Base-by-base conservation (phyloP, 2,888 invertebrate genomes). In the Cheilosia pagana region DNA sequence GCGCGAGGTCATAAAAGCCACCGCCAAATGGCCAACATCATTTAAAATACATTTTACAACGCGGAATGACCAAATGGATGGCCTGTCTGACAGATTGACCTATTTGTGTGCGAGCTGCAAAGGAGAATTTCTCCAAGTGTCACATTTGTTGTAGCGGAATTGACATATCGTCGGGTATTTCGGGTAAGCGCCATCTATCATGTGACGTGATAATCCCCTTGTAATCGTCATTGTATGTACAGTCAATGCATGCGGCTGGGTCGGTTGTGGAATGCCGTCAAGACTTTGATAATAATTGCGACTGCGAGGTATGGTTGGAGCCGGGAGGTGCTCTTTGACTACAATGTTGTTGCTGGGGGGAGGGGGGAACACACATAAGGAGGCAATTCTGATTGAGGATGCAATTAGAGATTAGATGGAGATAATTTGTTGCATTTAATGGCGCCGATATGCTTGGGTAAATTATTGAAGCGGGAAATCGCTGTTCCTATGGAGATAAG, bases 371-470 rank as follows among this genome's bases (percentile, higher is more conserved):
- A n/a, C 35, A 23, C 28, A 19, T 41, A 39, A 25, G 35, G 8
- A 28, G 43, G 60, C 14, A 28, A 41, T 31, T 59, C 59, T 71
- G 60, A 71, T 71, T 52, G 50, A 60, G 60, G 60, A 71, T 71
- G 52, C 28, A 71, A 71, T 71, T 52, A 71, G 4, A 41, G 60
- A 60, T 62, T n/a, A 52, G 21, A 52, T 52, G 60, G 21, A 52
- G 52, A 71, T 71, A 71, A 71, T 52, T 60, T 71, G 71, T 52
- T 52, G 60, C n/a, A 60, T 60, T 60, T 52, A 52, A 71, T 62
- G 55, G 35, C 68, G 23, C 41, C 35, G 21, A 67, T 65, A 25
- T 28, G 25, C 16, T 31, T 1, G 35, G 45, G 35, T 68, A 68
- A 45, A 21, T 68, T 45, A 68, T 68, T 45, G 23, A 57, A 35